A percentile compares a stretch with the other conserved stretches of the same genome.
phyloP scores from a whole-genome alignment of 2,888 invertebrate genomes.

The Plebejus argus region DNA sequence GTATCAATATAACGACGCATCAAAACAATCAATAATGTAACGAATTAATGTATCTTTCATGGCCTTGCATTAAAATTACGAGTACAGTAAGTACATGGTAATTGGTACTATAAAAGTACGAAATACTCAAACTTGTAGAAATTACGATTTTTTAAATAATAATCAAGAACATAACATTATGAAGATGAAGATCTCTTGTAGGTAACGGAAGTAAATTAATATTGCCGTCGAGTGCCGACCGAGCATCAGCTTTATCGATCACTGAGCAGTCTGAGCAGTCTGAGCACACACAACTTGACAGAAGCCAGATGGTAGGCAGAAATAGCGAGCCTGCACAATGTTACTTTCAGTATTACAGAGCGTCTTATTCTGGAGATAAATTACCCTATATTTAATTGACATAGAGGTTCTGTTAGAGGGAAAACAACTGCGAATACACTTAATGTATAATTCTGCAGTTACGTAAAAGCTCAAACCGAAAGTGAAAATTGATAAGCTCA shows the following conservation, averaged over 20 bases:
- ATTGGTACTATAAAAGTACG: no score
- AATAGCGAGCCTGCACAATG: conserved; percentile 9
- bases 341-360: neutral
- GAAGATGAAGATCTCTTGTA: neutral
- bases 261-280: neutral
- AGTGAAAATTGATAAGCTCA: neutral
- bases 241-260: neutral
- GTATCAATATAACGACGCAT: no score
- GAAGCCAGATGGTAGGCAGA: conserved; percentile 9
- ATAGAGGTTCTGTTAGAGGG: neutral
- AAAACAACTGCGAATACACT: neutral
- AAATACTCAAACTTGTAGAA: no score
- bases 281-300: neutral
- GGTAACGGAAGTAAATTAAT: neutral
- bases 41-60: no score
- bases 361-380: neutral
- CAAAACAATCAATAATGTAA: no score
- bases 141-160: no score
- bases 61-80: no score
- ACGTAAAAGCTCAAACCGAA: neutral
- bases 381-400: neutral
- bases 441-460: neutral
- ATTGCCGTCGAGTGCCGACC: neutral
- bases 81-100: no score
- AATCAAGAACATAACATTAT: neutral